Conservation (phyloP, 23 tunicate species). For the Styela plicata region DNA sequence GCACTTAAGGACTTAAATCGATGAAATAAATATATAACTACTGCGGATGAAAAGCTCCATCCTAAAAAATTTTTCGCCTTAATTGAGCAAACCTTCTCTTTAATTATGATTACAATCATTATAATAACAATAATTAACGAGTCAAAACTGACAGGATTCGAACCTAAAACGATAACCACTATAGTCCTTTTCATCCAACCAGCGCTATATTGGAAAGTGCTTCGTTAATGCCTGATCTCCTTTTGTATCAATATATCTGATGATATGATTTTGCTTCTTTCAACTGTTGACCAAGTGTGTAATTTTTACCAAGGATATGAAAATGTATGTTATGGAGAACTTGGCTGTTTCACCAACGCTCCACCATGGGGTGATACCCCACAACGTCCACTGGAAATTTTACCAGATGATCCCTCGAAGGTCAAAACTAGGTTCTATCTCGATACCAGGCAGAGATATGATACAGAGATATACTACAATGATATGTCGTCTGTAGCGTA, state of each 20-base stretch:
- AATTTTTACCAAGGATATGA: constrained; percentile 1
- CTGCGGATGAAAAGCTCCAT: no score
- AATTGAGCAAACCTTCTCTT: no score
- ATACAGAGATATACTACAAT: constrained; percentile 54
- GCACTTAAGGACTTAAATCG: no score
- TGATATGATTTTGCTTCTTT: background rate
- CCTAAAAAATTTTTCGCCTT: no score
- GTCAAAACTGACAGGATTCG: no score
- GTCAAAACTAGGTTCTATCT: constrained; percentile 73
- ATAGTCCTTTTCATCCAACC: no score
- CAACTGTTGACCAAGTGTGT: background rate
- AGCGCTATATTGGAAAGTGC: background rate
- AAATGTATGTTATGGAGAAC: constrained; percentile 55
- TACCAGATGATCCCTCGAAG: constrained; percentile 52
- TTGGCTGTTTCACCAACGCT: constrained; percentile 77
- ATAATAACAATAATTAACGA: no score
- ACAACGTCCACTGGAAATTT: constrained; percentile 49
- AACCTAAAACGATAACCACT: no score
- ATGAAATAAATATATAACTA: no score
- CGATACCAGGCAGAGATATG: constrained; percentile 52
- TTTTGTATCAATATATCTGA: background rate
- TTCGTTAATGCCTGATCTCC: background rate
- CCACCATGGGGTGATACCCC: constrained; percentile 92
- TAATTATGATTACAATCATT: no score
- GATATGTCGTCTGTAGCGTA: constrained; percentile 31